These are phyloP conservation scores for Apteryx mantelli DNA, from an alignment of 2,113 vertebrate genomes.

Conservation along the genomic window DNA sequence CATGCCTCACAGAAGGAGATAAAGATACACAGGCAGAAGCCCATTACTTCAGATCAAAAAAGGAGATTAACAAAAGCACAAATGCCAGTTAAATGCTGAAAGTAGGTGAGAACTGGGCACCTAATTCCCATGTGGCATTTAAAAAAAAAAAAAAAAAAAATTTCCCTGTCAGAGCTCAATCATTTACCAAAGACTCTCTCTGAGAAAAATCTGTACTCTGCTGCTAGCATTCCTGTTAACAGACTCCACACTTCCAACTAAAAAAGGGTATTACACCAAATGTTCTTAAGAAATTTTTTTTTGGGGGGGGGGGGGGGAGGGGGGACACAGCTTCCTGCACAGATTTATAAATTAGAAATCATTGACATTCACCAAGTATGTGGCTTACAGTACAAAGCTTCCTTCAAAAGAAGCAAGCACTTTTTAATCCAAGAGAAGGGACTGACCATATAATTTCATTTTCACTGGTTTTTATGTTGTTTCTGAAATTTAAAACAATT, in stretches of 20 bases:
- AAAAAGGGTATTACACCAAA: neutral
- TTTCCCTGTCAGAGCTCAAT: neutral
- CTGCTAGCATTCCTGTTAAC: neutral
- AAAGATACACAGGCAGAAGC: neutral
- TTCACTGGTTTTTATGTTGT: neutral
- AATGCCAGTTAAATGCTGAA: neutral
- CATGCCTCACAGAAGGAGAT: neutral
- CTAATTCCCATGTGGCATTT: neutral
- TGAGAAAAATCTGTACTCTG: neutral
- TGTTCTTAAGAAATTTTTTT: neutral
- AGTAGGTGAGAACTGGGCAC: neutral
- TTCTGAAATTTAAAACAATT: constrained; percentile 15
- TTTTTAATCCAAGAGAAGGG: neutral
- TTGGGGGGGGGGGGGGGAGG: no score
- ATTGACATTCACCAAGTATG: neutral
- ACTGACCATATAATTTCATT: neutral
- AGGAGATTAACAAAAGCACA: constrained; percentile 12
- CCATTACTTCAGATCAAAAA: neutral
- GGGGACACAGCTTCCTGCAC: neutral
- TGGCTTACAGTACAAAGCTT: neutral
- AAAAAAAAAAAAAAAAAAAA: neutral
- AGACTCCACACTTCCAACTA: neutral
- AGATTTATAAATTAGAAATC: neutral
- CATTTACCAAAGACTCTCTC: neutral
- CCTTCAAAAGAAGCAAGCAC: neutral